Percentiles rank a stretch among this genome's conserved stretches.
Conservation (phyloP, 2,888 invertebrate genomes). For the Spodoptera picta region DNA sequence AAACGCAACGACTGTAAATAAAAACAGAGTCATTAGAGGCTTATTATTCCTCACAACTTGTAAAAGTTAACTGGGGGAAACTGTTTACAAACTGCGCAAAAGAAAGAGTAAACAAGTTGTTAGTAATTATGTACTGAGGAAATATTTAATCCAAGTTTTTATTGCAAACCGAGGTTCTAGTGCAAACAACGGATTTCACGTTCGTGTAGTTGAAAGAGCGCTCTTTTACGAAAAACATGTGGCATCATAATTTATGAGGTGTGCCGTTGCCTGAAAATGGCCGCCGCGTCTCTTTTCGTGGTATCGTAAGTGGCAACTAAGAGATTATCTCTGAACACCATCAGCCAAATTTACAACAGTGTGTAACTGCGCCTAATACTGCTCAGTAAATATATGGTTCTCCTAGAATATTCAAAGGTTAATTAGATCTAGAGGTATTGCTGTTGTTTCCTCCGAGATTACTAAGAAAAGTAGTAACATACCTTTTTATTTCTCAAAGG, state of each 20-base stretch:
- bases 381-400: neutral
- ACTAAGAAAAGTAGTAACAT: neutral
- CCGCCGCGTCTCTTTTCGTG: constrained; percentile 13
- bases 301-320: constrained; percentile 9
- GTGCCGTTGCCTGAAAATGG: constrained; percentile 22
- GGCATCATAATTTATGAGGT: constrained; percentile 34
- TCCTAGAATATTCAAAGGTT: neutral
- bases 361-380: neutral
- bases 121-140: constrained; percentile 42
- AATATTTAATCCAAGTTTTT: constrained; percentile 50
- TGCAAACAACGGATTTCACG: constrained; percentile 23
- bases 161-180: constrained; percentile 35
- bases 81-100: constrained; percentile 44
- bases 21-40: constrained; percentile 41
- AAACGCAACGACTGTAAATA: constrained; percentile 21
- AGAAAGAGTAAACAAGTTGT: constrained; percentile 50
- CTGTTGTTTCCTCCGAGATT: neutral
- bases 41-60: constrained; percentile 34
- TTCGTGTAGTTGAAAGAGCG: constrained; percentile 29
- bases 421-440: too few relatives aligned
- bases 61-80: constrained; percentile 38
- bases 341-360: neutral
- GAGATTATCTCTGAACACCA: constrained; percentile 25
- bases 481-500: neutral
- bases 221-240: constrained; percentile 19